Evolutionary conservation across 2,888 invertebrate species (phyloP).

Genomic region (Augochlorella aurata): DNA sequence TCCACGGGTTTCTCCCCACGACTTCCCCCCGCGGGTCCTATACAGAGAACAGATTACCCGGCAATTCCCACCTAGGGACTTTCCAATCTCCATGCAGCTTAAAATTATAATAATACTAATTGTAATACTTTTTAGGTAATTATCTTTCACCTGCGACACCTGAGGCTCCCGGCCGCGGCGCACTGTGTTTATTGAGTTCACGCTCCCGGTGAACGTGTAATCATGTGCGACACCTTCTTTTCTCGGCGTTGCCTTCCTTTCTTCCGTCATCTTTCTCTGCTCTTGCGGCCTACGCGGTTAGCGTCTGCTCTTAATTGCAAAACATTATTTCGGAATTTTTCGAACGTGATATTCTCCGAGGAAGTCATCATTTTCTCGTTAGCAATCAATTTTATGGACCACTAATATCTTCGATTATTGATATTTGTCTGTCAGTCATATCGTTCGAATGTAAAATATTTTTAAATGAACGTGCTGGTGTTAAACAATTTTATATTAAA

Average conservation of each 20-base stretch:
- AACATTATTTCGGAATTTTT: not conserved
- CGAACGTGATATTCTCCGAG: not conserved
- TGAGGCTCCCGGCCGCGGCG: conserved; percentile 1
- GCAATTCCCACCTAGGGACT: not conserved
- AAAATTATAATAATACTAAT: conserved; percentile 32
- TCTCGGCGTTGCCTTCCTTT: not conserved
- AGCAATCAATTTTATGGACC: no score
- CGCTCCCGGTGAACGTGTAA: not conserved
- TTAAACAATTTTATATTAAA: no score
- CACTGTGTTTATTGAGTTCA: conserved; percentile 28
- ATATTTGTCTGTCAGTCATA: no score
- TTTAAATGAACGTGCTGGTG: no score
- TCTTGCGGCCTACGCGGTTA: no score
- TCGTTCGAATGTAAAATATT: no score
- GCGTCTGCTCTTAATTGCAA: not conserved
- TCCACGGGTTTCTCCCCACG: no score
- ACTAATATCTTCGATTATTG: no score
- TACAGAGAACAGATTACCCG: not conserved
- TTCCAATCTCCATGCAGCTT: not conserved
- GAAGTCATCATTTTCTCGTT: no score
- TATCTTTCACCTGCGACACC: conserved; percentile 30
- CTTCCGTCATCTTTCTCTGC: not conserved
- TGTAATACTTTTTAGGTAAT: conserved; percentile 35
- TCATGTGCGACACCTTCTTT: not conserved
- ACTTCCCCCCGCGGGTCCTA: not conserved